phyloP scores from a whole-genome alignment of 2,797 vertebrate genomes.

The Pseudomugil tenellus region DNA sequence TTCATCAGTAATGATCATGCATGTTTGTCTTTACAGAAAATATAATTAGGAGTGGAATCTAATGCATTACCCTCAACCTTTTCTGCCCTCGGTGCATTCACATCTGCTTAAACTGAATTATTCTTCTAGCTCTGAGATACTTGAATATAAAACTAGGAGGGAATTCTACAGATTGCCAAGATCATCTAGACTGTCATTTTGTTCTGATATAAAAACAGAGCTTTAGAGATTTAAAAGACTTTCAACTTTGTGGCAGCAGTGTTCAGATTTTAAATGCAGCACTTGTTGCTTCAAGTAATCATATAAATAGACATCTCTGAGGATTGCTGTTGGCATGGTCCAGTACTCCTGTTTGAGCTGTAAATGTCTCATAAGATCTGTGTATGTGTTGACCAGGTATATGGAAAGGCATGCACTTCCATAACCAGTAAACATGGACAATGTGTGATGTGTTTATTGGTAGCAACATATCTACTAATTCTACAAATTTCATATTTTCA shows the following conservation, averaged over 20 bases:
- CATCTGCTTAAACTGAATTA: background rate
- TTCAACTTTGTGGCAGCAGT: background rate
- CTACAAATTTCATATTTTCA: background rate
- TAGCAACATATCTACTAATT: background rate
- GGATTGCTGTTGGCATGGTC: background rate
- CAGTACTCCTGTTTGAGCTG: background rate
- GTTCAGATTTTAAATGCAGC: background rate
- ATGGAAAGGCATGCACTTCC: background rate
- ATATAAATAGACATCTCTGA: background rate
- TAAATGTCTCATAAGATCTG: background rate
- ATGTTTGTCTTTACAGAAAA: background rate
- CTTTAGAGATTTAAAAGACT: background rate
- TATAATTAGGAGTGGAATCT: background rate
- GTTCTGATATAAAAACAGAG: background rate
- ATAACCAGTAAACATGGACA: background rate
- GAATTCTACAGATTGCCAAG: no score
- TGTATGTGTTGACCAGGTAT: background rate
- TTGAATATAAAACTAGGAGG: background rate
- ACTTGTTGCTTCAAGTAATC: background rate
- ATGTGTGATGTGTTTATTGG: background rate
- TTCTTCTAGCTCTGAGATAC: background rate
- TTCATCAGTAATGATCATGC: background rate
- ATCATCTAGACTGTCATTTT: background rate
- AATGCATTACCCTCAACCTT: no score
- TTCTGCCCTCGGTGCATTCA: background rate